These are phyloP conservation scores for Samia ricini DNA, from an alignment of 1,140 invertebrate species.

Conservation along the genomic window DNA sequence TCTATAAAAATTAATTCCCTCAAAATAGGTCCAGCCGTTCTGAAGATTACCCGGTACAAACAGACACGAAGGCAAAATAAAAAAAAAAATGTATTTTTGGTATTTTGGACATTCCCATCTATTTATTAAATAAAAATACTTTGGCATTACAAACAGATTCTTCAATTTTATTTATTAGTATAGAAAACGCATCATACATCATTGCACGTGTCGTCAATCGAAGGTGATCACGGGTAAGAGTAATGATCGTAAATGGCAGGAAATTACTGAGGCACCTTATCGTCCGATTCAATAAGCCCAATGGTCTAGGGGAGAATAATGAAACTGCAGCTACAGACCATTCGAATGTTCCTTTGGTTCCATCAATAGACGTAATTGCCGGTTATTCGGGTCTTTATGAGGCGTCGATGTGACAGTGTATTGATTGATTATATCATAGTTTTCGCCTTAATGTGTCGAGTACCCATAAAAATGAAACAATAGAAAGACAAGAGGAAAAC, in stretches of 20 bases:
- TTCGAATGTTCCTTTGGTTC: constrained; percentile 43
- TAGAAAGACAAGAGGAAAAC: too few species aligned
- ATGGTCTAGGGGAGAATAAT: constrained; percentile 63
- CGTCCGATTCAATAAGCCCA: constrained; percentile 71
- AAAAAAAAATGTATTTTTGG: too few species aligned
- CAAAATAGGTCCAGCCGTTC: too few species aligned
- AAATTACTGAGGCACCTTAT: constrained; percentile 74
- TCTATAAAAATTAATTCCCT: too few species aligned
- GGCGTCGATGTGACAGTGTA: constrained; percentile 5
- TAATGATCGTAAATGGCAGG: constrained; percentile 73
- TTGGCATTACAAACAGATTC: too few species aligned
- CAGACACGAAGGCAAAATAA: too few species aligned
- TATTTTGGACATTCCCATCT: background rate
- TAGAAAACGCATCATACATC: background rate
- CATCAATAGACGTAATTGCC: constrained; percentile 64
- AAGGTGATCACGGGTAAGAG: constrained; percentile 58
- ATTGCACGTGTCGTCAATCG: background rate
- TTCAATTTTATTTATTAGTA: background rate
- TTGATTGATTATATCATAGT: constrained; percentile 20
- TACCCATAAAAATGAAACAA: too few species aligned
- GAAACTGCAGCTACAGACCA: constrained; percentile 64
- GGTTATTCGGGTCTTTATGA: constrained; percentile 46
- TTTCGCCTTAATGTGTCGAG: too few species aligned
- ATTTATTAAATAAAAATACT: background rate
- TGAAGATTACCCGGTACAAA: too few species aligned